Base-by-base conservation (phyloP, 2,888 invertebrate species). In the Cabera pusaria region DNA sequence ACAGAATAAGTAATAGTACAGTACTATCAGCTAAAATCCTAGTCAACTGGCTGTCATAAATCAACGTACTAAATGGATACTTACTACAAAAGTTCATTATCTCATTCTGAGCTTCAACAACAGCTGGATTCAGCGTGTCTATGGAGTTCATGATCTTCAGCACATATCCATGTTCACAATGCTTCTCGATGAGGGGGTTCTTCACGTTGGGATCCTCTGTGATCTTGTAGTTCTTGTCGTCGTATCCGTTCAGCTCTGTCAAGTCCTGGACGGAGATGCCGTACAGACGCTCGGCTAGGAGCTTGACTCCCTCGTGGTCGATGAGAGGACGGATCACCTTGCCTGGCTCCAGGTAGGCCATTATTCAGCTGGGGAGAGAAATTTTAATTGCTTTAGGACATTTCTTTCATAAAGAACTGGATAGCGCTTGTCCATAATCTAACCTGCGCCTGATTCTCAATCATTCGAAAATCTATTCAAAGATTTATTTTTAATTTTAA, bases 81-180 rank as follows among this genome's bases (percentile, higher is more conserved):
- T 91, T 74, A 93, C 94, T 86, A 54, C 96, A 86, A 69, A 91
- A 93, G 17, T 94, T 74, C 90, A 96, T 91, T 48, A 95, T 81
- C 52, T 93, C 90, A 49, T 92, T 94, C 78, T 96, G 96, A 0
- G 93, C 96, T 40, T 95, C 94, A 3, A 96, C 90, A 8, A 93
- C 88, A 1, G 74, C 72, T 0, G 85, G 69, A 25, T 94, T 93
- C 59, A 91, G 88, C 0, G 97, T 95, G 72, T 97, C 96, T 68
- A 95, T 81, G 0, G 94, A 91, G 79, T 97, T 97, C 55, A 96
- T 89, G 27, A 97, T 92, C 89, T 97, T 97, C 39, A 97, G 76
- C 8, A 96, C 93, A 64, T 95, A 95, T 0, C 94, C 95, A 52
- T 92, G 70, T 0, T 90, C 80, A 45, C 88, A 87, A 46, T 90